Conservation (phyloP, 1,140 invertebrate genomes). For the Drosophila pseudoobscura region DNA sequence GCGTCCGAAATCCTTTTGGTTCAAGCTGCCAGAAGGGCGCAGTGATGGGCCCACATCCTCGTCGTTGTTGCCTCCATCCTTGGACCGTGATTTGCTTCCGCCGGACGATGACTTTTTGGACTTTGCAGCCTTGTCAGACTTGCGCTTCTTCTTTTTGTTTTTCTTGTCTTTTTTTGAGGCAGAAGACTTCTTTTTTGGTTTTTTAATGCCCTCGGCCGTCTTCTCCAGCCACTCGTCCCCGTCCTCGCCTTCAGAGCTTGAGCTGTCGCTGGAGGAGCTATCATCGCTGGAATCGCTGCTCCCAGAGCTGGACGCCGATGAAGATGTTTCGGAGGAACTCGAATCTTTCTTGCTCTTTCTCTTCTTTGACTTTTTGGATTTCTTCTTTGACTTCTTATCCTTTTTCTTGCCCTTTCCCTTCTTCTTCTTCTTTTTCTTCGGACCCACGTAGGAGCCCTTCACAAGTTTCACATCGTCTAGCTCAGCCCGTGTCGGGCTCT, state of each 20-base stretch:
- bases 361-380: conserved; percentile 84
- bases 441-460: conserved; percentile 84
- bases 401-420: conserved; percentile 84
- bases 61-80: conserved; percentile 84
- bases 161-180: conserved; percentile 80
- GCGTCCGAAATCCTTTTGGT: conserved; percentile 93
- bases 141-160: conserved; percentile 85
- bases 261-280: conserved; percentile 36
- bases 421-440: conserved; percentile 84
- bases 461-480: conserved; percentile 67
- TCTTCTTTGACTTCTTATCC: conserved; percentile 85
- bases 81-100: conserved; percentile 47
- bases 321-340: conserved; percentile 64
- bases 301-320: conserved; percentile 40
- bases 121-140: conserved; percentile 66
- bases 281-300: conserved; percentile 49
- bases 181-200: conserved; percentile 78
- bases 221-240: conserved; percentile 73
- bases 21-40: conserved; percentile 88
- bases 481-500: conserved; percentile 87
- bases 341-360: conserved; percentile 82
- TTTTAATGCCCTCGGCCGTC: conserved; percentile 76
- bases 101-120: conserved; percentile 36
- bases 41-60: conserved; percentile 89
- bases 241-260: conserved; percentile 44